These are phyloP conservation scores for Corythoichthys haematopterus DNA, from an alignment of 2,113 vertebrate genomes.

Conservation along the genomic window DNA sequence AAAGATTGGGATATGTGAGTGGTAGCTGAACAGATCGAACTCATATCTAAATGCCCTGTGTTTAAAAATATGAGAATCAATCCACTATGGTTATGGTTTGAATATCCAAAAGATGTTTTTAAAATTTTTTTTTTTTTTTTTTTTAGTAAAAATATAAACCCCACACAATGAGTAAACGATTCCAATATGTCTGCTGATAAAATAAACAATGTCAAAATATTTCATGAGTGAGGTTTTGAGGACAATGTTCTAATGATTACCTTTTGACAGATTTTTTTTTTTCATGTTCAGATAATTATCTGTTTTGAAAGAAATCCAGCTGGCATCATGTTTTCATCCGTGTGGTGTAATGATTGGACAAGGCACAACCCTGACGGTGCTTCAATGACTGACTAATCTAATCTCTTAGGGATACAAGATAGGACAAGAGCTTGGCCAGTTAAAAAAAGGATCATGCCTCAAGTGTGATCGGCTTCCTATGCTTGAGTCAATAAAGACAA, in stretches of 20 bases:
- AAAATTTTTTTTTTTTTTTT: too few species aligned
- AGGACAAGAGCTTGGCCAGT: neutral
- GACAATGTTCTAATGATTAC: neutral
- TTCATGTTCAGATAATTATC: constrained; percentile 6
- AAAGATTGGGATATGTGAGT: too few species aligned
- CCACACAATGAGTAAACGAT: too few species aligned
- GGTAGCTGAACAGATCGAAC: too few species aligned
- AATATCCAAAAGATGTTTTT: too few species aligned
- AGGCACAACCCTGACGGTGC: neutral
- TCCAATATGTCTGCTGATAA: too few species aligned
- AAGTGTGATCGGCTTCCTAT: neutral
- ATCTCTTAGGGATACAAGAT: constrained; percentile 16
- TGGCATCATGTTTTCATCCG: neutral
- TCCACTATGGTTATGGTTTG: too few species aligned
- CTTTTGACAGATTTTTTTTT: constrained; percentile 5
- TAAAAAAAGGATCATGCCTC: neutral
- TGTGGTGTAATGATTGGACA: constrained; percentile 14
- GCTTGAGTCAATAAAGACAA: neutral
- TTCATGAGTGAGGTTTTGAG: neutral
- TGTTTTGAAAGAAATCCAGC: neutral
- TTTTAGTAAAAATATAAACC: too few species aligned
- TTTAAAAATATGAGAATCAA: too few species aligned
- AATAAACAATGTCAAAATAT: too few species aligned
- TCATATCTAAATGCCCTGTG: too few species aligned
- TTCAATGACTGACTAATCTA: constrained; percentile 35